phyloP scores from a whole-genome alignment of 2,113 vertebrate genomes.

The Asarcornis scutulata region DNA sequence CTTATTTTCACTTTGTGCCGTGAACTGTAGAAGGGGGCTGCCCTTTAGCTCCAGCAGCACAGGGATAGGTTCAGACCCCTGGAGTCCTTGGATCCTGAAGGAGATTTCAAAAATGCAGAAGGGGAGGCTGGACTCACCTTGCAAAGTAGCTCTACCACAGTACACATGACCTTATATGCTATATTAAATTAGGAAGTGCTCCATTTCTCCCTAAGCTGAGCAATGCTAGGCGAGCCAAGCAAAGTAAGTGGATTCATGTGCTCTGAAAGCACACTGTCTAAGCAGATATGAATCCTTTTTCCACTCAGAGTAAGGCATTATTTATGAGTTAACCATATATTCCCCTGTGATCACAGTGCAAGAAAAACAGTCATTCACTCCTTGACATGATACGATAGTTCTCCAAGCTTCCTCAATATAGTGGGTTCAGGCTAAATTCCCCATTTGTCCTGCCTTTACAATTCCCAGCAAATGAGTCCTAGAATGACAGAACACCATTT shows the following conservation, averaged over 20 bases:
- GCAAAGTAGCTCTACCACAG: not conserved
- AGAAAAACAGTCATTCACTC: not conserved
- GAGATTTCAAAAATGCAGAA: not conserved
- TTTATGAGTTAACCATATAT: not conserved
- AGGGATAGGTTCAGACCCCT: not conserved
- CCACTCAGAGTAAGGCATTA: not conserved
- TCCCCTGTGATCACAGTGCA: not conserved
- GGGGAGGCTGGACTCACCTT: not conserved
- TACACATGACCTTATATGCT: not conserved
- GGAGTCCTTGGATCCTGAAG: not conserved
- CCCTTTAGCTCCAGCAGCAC: not conserved
- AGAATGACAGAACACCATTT: constrained; percentile 50
- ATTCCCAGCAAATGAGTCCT: constrained; percentile 2
- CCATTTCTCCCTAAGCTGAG: not conserved
- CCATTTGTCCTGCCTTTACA: not conserved
- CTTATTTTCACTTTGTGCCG: not conserved
- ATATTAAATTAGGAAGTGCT: not conserved
- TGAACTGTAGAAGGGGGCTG: not conserved
- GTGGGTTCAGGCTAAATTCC: constrained; percentile 2
- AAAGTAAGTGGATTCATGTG: not conserved
- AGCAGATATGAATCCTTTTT: not conserved
- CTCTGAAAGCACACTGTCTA: not conserved
- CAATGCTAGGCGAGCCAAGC: not conserved
- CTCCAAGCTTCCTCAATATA: not conserved
- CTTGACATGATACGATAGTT: not conserved